Evolutionary conservation across 2,797 vertebrate genomes (phyloP).

Genomic region (Micropoecilia bifurca): DNA sequence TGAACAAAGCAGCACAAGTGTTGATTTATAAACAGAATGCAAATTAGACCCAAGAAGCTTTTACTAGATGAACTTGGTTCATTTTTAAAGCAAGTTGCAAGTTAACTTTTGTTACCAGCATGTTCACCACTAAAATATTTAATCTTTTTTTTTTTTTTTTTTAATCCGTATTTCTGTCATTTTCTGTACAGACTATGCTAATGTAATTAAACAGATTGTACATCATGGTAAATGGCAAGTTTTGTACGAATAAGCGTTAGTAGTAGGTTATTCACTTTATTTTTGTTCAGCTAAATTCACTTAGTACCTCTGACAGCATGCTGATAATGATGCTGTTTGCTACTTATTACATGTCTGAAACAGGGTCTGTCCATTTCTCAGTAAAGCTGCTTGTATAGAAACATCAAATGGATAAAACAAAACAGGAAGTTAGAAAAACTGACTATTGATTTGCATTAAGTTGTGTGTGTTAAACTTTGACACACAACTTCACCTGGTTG

Average conservation of each 20-base stretch:
- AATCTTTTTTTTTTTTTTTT: too few species aligned
- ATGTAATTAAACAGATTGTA: background rate
- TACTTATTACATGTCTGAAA: background rate
- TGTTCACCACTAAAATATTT: background rate
- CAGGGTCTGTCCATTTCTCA: background rate
- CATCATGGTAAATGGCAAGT: background rate
- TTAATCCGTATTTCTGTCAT: background rate
- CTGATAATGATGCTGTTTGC: too few species aligned
- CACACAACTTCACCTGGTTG: background rate
- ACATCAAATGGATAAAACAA: background rate
- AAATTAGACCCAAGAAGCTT: background rate
- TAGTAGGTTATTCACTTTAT: background rate
- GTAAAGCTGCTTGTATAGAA: background rate
- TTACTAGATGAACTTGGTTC: background rate
- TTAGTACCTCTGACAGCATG: background rate
- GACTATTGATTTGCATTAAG: background rate
- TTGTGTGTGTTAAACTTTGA: background rate
- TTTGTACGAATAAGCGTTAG: background rate
- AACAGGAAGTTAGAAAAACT: background rate
- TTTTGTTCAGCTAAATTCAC: background rate
- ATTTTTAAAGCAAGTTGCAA: background rate
- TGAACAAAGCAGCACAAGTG: background rate
- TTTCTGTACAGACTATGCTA: background rate
- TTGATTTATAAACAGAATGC: background rate
- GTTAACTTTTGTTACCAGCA: background rate